These are phyloP conservation scores for Saturnia pavonia DNA, from an alignment of 2,888 invertebrate species.

Conservation along the genomic window DNA sequence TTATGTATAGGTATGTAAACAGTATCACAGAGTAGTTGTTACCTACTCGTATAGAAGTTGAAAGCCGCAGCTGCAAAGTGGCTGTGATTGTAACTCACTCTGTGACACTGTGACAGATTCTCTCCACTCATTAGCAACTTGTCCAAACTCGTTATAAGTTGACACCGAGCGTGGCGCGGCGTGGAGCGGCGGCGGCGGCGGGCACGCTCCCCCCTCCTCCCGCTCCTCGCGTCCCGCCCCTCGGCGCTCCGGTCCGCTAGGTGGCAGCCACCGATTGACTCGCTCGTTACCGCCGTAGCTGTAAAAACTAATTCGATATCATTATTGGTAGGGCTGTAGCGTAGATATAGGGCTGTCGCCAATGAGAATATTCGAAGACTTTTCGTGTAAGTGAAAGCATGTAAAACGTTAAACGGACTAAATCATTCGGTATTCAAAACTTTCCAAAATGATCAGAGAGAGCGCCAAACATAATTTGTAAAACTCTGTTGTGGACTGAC, in stretches of 20 bases:
- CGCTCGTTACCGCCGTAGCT: slow-evolving; percentile 41
- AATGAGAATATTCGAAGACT: background rate
- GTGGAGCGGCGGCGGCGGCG: too few relatives aligned
- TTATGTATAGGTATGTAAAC: background rate
- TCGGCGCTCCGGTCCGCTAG: background rate
- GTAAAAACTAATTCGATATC: slow-evolving; percentile 51
- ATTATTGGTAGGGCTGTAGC: slow-evolving; percentile 21
- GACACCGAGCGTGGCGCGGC: slow-evolving; percentile 35
- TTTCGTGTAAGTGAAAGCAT: background rate
- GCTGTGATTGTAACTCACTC: slow-evolving; percentile 22
- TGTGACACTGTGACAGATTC: slow-evolving; percentile 19
- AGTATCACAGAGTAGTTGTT: background rate
- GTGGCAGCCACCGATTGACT: slow-evolving; percentile 44
- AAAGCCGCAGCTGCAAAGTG: slow-evolving; percentile 20
- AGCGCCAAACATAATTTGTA: too few relatives aligned
- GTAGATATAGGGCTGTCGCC: slow-evolving; percentile 28
- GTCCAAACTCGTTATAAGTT: slow-evolving; percentile 77
- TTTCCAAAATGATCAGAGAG: background rate
- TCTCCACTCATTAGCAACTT: slow-evolving; percentile 72
- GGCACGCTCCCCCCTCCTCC: slow-evolving; percentile 17
- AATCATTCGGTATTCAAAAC: background rate
- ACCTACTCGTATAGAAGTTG: slow-evolving; percentile 16
- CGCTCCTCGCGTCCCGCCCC: slow-evolving; percentile 26
- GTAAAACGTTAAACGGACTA: background rate
- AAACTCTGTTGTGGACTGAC: too few relatives aligned